Base-by-base conservation (phyloP, 2,888 invertebrate species). In the Aelia acuminata region DNA sequence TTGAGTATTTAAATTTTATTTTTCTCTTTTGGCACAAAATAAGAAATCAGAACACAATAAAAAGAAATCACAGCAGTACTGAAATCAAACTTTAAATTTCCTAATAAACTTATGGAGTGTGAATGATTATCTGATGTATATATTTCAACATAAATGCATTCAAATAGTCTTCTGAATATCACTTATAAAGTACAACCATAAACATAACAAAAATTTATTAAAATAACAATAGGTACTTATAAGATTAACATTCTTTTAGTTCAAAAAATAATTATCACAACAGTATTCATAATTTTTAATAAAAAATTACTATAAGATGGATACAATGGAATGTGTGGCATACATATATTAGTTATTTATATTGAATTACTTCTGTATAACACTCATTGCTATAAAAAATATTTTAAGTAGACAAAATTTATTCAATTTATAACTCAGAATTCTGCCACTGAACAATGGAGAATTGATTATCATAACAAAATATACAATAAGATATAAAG, bases 31-130 rank as follows among this genome's bases (percentile, higher is more conserved):
- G 35, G 35, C 63, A 70, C 63, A 35, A 70, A 70, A 70, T 70
- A 70, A 26, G 4, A 35, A 35, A 35, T 35, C 35, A 70, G 26
- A 57, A 31, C 26, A 1, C 13, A 20, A 57, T 57, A 15, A 57
- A 57, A 57, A 57, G 2, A 57, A 53, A 57, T 57, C 20, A 13
- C 4, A 43, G 10, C 10, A 43, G 10, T 20, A 70, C 35, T 20
- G 31, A 35, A 35, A 70, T 18, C 11, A 3, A 35, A 70, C 18
- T 35, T 35, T 20, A 8, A 70, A 70, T 31, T 35, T 70, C 5
- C 18, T 70, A 35, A 70, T 70, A 75, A 31, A 47, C 57, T 91
- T 89, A 87, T 47, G 84, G 84, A 57, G 84, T 70, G 35, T 70
- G 18, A 15, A 31, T 31, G 26, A 70, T 70, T 70, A 35, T 35